Evolutionary conservation across 1,140 invertebrate genomes (phyloP), one percentile per base, ranked within the genome.

Genomic region (Pectinophora gossypiella): DNA sequence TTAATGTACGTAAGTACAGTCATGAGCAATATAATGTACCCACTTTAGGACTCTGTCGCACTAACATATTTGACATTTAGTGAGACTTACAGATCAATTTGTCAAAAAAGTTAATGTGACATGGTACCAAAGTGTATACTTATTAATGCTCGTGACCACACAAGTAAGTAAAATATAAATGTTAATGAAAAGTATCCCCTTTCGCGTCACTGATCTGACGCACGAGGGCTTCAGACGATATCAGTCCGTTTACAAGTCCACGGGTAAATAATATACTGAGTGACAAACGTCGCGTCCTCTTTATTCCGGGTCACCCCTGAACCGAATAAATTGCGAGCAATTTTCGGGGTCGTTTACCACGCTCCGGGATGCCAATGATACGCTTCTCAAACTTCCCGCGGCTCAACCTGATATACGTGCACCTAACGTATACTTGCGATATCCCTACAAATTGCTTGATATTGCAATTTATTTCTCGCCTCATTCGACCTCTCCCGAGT

Each of bases 301-400:
- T 76, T 73, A 74, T 76, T 71, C 72, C 63, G 68, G 72, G 76
- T 76, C 76, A 77, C 72, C 69, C 71, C 74, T 81, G 71, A 81
- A 79, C 68, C 64, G 62, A 68, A 80, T 73, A 85, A 81, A 82
- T 78, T 80, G 76, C 65, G 48, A 64, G 66, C 72, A 78, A 83
- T 81, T 81, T 83, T 83, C 66, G 66, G 72, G 59, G 60, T 80
- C 70, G 72, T 79, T 77, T 76, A 64, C 68, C 51, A 69, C 70
- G 71, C 66, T 68, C 56, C 72, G 72, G 70, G 69, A 72, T 64
- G 67, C 68, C 76, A 70, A 76, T 78, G 72, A 78, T 76, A 76
- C 68, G 70, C 64, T 68, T 64, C 61, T 69, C 56, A 68, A 78
- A 68, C 64, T 73, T 64, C 51, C 64, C 45, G 43, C 53, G 48